Evolutionary conservation across 2,797 vertebrate species (phyloP), one percentile per base, ranked within the genome.

Genomic region (Enteromius radiatus): DNA sequence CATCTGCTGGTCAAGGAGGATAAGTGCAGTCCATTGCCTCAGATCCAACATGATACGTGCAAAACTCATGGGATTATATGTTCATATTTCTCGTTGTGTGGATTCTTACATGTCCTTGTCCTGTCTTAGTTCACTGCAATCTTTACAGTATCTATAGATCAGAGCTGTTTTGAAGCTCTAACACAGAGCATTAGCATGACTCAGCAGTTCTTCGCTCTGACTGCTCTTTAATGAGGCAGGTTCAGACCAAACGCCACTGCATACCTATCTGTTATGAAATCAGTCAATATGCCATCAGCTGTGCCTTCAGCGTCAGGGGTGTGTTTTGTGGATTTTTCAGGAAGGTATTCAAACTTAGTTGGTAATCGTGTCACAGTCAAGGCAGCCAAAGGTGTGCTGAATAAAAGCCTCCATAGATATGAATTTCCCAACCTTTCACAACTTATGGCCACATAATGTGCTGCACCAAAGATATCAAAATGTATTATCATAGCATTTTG

Each of bases 1-100:
- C 59, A 65, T 38, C 80, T 82, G 70, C 61, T 82, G 80, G 31
- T 82, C 26, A 56, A 41, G 23, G 33, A 43, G 19, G 6, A 65
- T 33, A 14, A 52, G 10, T 54, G 43, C 59, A n/a, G 15, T 19
- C 23, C 3, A 14, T 23, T 36, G 19, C 5, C 8, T 26, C 33
- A 14, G 26, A 23, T 33, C 12, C 59, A 21, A 33, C 6, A 64
- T n/a, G 19, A 74, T 8, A n/a, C n/a, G 2, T 41, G 41, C 7
- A 43, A 17, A 28, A 7, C 23, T 59, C 10, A 33, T 1, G 4
- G 36, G 47, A 63, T 23, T 11, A 5, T 19, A 41, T 14, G n/a
- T 69, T 59, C 7, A 31, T 14, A 43, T 80, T 70, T 80, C 11
- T 80, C 43, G 38, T n/a, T 31, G 23, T 70, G 12, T 31, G 21